Evolutionary conservation across 2,797 vertebrate species (phyloP).

Genomic region (Cirrhinus mrigala): DNA sequence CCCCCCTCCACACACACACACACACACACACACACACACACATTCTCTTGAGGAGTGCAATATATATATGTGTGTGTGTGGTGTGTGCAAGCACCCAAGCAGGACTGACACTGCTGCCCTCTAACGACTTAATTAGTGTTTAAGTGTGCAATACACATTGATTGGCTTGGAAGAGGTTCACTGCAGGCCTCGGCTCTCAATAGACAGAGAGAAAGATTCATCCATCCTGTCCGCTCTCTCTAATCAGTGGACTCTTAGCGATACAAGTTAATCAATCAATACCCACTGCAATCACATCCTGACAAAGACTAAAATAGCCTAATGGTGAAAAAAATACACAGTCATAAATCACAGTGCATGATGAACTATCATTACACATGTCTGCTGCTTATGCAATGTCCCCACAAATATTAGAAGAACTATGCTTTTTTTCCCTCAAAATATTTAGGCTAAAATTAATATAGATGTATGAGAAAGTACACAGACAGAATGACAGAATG

Average conservation of each 20-base stretch:
- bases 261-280: conserved; percentile 69
- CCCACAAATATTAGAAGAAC: neutral
- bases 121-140: conserved; percentile 76
- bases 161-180: conserved; percentile 64
- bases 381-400: conserved; percentile 15
- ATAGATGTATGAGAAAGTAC: neutral
- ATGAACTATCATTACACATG: conserved; percentile 11
- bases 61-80: neutral
- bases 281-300: conserved; percentile 56
- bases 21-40: neutral
- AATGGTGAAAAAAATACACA: conserved; percentile 57
- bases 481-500: no score
- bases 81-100: conserved; percentile 30
- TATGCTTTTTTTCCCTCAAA: neutral
- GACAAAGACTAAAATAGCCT: conserved; percentile 63
- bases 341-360: conserved; percentile 63
- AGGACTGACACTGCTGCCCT: conserved; percentile 58
- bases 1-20: neutral
- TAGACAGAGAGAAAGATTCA: conserved; percentile 57
- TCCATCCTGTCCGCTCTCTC: conserved; percentile 48
- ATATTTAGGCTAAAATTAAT: neutral
- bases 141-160: conserved; percentile 74
- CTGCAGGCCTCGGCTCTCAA: conserved; percentile 55
- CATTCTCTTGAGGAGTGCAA: conserved; percentile 4
- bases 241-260: conserved; percentile 58